A percentile compares a stretch with the other conserved stretches of the same genome.
These are phyloP conservation scores for Myopa testacea DNA, from an alignment of 2,888 invertebrate genomes.

Conservation along the genomic window DNA sequence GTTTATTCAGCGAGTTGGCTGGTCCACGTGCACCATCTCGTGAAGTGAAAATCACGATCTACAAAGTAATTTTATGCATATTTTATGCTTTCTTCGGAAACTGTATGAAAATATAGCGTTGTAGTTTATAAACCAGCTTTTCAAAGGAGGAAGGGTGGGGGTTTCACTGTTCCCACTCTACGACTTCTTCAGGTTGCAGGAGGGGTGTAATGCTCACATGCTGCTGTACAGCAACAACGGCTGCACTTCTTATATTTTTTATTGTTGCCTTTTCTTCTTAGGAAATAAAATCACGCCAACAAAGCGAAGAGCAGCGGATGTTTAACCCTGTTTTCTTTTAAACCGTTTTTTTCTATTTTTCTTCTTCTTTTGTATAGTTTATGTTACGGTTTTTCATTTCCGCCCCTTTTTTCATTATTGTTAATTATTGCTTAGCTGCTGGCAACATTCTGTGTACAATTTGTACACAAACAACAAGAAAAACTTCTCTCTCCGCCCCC, in stretches of 20 bases:
- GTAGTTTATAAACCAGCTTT: not conserved
- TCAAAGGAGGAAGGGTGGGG: too few relatives aligned
- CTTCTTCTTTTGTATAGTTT: not conserved
- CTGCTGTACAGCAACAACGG: too few relatives aligned
- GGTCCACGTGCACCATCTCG: not conserved
- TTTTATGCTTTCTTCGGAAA: not conserved
- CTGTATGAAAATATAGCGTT: not conserved
- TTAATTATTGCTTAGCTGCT: slow-evolving; percentile 2
- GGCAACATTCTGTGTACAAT: not conserved
- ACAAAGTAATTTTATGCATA: slow-evolving; percentile 8
- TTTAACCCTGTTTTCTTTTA: not conserved
- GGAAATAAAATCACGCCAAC: too few relatives aligned
- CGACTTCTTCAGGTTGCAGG: not conserved
- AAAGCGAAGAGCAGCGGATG: not conserved
- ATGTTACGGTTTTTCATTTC: not conserved
- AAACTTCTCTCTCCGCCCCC: too few relatives aligned
- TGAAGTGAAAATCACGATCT: not conserved
- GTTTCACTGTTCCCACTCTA: not conserved
- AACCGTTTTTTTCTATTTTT: not conserved
- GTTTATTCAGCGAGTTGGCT: not conserved
- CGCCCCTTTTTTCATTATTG: not conserved
- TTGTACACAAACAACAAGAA: too few relatives aligned
- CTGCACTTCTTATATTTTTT: too few relatives aligned
- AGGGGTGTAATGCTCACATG: too few relatives aligned
- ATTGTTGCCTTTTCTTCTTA: not conserved